Conservation (phyloP, 2,797 vertebrate species). For the Macroramphosus scolopax region DNA sequence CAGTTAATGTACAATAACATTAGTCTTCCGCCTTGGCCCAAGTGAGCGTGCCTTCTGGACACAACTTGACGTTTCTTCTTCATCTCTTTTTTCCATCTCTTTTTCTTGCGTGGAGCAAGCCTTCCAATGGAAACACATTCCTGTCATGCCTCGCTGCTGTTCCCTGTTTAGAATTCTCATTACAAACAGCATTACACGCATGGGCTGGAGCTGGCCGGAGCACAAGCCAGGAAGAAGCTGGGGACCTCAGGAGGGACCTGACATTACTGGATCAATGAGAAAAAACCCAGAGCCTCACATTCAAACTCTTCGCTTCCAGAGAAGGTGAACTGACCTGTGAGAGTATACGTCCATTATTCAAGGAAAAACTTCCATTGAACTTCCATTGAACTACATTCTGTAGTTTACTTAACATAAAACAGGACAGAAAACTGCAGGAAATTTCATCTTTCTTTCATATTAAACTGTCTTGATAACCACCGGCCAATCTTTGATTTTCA, state of each 20-base stretch:
- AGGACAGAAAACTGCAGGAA: no score
- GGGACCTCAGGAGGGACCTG: conserved; percentile 56
- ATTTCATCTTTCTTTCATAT: conserved; percentile 45
- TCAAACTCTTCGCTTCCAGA: conserved; percentile 9
- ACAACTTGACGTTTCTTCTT: conserved; percentile 42
- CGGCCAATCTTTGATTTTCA: conserved; percentile 55
- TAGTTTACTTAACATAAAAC: no score
- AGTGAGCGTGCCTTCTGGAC: conserved; percentile 74
- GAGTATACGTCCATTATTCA: conserved; percentile 5
- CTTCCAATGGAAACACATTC: conserved; percentile 99
- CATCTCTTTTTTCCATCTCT: conserved; percentile 78
- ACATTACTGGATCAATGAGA: no score
- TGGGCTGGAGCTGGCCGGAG: conserved; percentile 77
- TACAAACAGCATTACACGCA: conserved; percentile 91
- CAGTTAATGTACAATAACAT: conserved; percentile 95
- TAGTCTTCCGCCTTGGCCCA: conserved; percentile 91
- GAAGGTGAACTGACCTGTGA: neutral
- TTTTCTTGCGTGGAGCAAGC: conserved; percentile 77
- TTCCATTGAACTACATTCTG: no score
- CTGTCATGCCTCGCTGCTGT: conserved; percentile 96
- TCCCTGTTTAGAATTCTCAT: conserved; percentile 98
- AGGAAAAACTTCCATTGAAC: no score
- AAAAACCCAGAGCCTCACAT: conserved; percentile 14
- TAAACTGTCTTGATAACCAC: conserved; percentile 51
- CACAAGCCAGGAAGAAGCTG: conserved; percentile 69